These are phyloP conservation scores for Heliconius congener DNA, from an alignment of 1,140 invertebrate genomes.

Conservation along the genomic window DNA sequence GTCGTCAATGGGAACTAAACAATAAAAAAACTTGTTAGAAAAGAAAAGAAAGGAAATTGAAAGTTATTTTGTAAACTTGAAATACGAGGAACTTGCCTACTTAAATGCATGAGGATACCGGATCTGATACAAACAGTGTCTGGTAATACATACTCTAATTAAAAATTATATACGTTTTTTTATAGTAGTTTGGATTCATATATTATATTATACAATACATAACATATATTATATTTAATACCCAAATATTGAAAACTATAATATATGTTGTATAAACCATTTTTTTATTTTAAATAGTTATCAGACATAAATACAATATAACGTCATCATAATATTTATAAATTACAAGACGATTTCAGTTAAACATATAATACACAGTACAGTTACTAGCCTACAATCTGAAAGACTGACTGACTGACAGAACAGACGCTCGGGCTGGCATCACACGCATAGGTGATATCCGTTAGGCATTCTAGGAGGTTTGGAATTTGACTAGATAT, in stretches of 20 bases:
- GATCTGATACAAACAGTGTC: background rate
- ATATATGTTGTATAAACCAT: too few relatives aligned
- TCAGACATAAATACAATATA: background rate
- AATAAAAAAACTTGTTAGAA: background rate
- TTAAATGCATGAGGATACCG: background rate
- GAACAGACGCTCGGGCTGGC: conserved; percentile 46
- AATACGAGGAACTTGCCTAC: background rate
- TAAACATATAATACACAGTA: conserved; percentile 29
- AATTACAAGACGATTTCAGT: background rate
- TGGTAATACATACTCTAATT: background rate
- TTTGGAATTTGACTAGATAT: conserved; percentile 70
- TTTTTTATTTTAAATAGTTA: too few relatives aligned
- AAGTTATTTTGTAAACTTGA: conserved; percentile 9
- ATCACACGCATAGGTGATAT: conserved; percentile 49
- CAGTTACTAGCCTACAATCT: conserved; percentile 56
- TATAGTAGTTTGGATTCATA: too few relatives aligned
- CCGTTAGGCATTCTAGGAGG: conserved; percentile 68
- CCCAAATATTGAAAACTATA: too few relatives aligned
- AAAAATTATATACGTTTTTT: too few relatives aligned
- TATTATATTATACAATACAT: too few relatives aligned
- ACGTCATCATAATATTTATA: background rate
- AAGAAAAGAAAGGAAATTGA: conserved; percentile 11
- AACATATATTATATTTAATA: too few relatives aligned
- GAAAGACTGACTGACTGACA: conserved; percentile 64
- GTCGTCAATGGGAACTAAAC: background rate